Base-by-base conservation (phyloP, 2,113 vertebrate species). In the Acrocephalus arundinaceus region DNA sequence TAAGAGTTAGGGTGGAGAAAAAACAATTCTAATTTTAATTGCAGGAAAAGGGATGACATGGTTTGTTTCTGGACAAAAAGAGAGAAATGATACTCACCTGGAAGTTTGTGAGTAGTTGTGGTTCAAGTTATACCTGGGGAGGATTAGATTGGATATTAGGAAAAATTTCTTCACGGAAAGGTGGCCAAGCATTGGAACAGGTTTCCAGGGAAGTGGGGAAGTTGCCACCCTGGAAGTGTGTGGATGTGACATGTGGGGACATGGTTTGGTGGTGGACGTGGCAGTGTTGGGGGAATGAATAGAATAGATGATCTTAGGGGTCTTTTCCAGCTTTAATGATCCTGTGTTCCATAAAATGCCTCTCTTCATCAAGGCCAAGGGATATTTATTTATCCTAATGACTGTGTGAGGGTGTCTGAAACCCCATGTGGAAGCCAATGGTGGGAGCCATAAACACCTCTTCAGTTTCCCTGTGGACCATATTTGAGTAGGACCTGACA, bases 161-260 rank as follows among this genome's bases (percentile, higher is more conserved):
- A 48, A 83, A 65, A 31, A 13, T 16, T 31, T 89, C 12, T 62
- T 70, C 63, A 27, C 17, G 70, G 48, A 7, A 41, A 41, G n/a
- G 8, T 76, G 48, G 30, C 19, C n/a, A 70, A 39, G 24, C 48
- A 31, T 30, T 62, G 30, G 17, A 62, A n/a, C 9, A 55, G 39
- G 25, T 18, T 57, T 10, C 31, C 27, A 77, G 35, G 35, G 41
- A 35, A 62, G 30, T 31, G 63, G 12, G n/a, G 10, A 30, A 27
- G 19, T 62, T 52, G 46, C 10, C 15, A 49, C 2, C 12, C 13
- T 84, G 15, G 10, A 45, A 49, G 7, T 0, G 0, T 23, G 21
- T 37, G 23, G 49, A 71, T 63, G 43, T 57, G 57, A 10, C 22
- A 33, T 0, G 0, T 70, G 41, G 19, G 22, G 57, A 23, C 43